Conservation (phyloP, 2,888 invertebrate genomes). For the Baccha elongata region DNA sequence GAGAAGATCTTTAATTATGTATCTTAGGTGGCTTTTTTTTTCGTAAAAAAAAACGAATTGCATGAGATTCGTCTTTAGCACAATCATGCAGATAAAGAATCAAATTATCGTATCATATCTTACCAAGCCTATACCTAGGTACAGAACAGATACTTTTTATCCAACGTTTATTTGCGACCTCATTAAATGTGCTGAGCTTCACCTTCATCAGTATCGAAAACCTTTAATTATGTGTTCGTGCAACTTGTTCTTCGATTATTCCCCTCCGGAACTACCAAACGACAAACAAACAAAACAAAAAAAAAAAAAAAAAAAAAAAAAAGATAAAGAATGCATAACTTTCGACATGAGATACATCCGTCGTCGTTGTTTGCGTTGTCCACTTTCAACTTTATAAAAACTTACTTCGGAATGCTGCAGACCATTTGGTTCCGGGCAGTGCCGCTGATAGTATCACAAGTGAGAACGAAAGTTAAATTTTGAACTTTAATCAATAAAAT, state of each 20-base stretch:
- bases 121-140: background rate
- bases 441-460: constrained; percentile 12
- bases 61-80: constrained; percentile 2
- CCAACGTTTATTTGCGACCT: constrained; percentile 19
- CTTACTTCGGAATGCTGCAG: constrained; percentile 32
- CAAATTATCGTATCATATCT: constrained; percentile 39
- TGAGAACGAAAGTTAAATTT: constrained; percentile 31
- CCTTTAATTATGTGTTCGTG: constrained; percentile 64
- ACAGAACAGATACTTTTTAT: background rate
- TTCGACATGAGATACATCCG: constrained; percentile 56
- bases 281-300: background rate
- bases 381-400: constrained; percentile 59
- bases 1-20: background rate
- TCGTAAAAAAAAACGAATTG: background rate
- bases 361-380: constrained; percentile 17
- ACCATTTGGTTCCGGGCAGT: constrained; percentile 52
- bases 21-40: constrained; percentile 9
- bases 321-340: constrained; percentile 46
- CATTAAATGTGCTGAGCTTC: constrained; percentile 33
- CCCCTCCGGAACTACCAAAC: constrained; percentile 41
- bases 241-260: constrained; percentile 45
- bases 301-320: constrained; percentile 28
- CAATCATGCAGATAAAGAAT: constrained; percentile 46
- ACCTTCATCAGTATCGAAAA: constrained; percentile 47
- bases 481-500: background rate